Evolutionary conservation across 92 coral and sea anemone genomes (phyloP).

Genomic region (Bergia puertoricense): DNA sequence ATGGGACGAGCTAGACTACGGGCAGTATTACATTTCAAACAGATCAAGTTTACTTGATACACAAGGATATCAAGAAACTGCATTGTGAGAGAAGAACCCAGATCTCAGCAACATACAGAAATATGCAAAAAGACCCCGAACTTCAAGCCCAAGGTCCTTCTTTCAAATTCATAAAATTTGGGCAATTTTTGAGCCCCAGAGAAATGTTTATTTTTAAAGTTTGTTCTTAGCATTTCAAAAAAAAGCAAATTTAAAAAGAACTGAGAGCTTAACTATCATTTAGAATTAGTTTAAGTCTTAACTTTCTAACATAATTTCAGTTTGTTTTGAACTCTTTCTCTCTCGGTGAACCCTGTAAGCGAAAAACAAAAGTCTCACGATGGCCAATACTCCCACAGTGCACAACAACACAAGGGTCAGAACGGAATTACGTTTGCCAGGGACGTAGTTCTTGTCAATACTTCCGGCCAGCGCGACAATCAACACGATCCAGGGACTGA

Average conservation of each 20-base stretch:
- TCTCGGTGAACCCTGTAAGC: conserved; percentile 65
- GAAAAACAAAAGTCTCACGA: conserved; percentile 63
- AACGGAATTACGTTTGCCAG: conserved; percentile 66
- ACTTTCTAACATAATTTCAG: not conserved
- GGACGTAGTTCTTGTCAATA: conserved; percentile 58
- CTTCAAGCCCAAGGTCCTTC: too few species aligned
- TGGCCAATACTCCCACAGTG: conserved; percentile 55
- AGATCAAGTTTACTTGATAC: too few species aligned
- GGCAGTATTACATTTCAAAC: too few species aligned
- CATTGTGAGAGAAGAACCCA: too few species aligned
- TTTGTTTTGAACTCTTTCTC: conserved; percentile 11
- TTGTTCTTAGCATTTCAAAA: not conserved
- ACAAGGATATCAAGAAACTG: too few species aligned
- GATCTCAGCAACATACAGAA: too few species aligned
- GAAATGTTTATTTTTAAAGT: too few species aligned
- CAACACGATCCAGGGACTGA: conserved; percentile 73
- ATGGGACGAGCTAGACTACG: too few species aligned
- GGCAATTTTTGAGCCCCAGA: too few species aligned
- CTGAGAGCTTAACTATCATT: not conserved
- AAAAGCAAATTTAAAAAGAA: not conserved
- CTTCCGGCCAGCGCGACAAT: conserved; percentile 78
- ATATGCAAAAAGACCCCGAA: too few species aligned
- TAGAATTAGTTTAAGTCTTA: not conserved
- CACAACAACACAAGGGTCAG: conserved; percentile 73
- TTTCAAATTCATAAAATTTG: too few species aligned